Evolutionary conservation across 2,113 vertebrate species (phyloP).

Genomic region (Chinchilla lanigera): DNA sequence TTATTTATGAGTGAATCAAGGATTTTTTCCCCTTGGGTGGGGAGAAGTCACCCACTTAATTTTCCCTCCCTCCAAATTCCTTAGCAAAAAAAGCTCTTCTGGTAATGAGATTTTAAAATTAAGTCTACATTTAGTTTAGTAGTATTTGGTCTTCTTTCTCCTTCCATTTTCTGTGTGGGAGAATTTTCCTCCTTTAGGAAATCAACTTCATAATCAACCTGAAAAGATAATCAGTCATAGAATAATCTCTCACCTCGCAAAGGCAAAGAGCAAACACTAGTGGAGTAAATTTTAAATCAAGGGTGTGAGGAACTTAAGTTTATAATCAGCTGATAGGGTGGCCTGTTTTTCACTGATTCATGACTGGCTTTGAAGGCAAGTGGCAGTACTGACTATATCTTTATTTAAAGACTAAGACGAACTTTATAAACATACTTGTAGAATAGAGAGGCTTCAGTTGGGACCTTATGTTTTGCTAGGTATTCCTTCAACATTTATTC

Average conservation of each 20-base stretch:
- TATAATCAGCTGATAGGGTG: not conserved
- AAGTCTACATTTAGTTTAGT: not conserved
- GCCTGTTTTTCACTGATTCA: conserved; percentile 11
- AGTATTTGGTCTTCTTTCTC: not conserved
- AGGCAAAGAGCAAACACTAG: not conserved
- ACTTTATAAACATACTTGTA: not conserved
- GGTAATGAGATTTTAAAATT: conserved; percentile 13
- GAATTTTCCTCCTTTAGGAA: not conserved
- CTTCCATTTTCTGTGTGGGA: not conserved
- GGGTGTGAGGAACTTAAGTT: not conserved
- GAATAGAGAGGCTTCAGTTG: not conserved
- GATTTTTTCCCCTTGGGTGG: not conserved
- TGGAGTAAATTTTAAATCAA: conserved; percentile 23
- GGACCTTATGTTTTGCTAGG: not conserved
- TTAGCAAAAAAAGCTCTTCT: not conserved
- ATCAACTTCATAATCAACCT: not conserved
- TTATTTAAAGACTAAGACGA: conserved; percentile 1
- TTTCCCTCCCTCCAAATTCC: not conserved
- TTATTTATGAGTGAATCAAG: conserved; percentile 35
- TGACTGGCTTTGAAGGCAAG: not conserved
- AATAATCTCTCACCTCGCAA: not conserved
- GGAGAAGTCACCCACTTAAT: not conserved
- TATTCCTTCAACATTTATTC: conserved; percentile 14
- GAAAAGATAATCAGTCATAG: not conserved
- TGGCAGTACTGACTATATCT: not conserved